Evolutionary conservation across 2,797 vertebrate species (phyloP).

Genomic region (Myripristis jacobus): DNA sequence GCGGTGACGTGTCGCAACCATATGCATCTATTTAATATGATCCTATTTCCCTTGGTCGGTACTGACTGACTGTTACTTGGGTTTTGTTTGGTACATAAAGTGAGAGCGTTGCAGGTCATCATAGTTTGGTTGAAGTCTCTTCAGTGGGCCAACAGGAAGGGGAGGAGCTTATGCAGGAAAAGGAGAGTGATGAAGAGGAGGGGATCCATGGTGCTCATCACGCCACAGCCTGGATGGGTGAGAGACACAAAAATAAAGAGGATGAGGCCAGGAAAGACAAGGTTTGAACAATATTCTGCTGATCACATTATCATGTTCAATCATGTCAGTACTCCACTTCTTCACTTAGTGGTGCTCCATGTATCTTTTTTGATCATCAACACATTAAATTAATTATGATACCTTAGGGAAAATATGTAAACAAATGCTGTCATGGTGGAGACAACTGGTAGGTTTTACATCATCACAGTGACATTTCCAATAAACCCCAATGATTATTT

Average conservation of each 20-base stretch:
- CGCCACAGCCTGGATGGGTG: conserved; percentile 82
- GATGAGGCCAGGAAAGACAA: conserved; percentile 2
- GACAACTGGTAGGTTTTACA: too few species aligned
- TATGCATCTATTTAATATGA: conserved; percentile 59
- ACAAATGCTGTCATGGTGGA: too few species aligned
- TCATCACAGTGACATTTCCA: too few species aligned
- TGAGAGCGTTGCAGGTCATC: conserved; percentile 52
- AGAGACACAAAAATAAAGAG: conserved; percentile 43
- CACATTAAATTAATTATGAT: too few species aligned
- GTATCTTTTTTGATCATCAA: too few species aligned
- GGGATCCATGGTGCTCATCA: conserved; percentile 83
- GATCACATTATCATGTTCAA: not conserved
- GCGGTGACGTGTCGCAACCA: conserved; percentile 63
- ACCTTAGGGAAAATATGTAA: too few species aligned
- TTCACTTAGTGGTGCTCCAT: too few species aligned
- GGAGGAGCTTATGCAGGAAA: conserved; percentile 88
- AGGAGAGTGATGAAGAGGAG: conserved; percentile 86
- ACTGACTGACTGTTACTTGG: conserved; percentile 51
- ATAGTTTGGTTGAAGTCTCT: conserved; percentile 74
- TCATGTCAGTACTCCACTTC: too few species aligned
- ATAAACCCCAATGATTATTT: too few species aligned
- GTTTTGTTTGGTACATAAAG: conserved; percentile 80
- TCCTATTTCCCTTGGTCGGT: conserved; percentile 41
- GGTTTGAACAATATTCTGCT: not conserved
- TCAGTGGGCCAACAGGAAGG: conserved; percentile 87